Percentiles rank a stretch among this genome's conserved stretches.
Conservation (phyloP, 2,888 invertebrate species). For the Dicycla oo region DNA sequence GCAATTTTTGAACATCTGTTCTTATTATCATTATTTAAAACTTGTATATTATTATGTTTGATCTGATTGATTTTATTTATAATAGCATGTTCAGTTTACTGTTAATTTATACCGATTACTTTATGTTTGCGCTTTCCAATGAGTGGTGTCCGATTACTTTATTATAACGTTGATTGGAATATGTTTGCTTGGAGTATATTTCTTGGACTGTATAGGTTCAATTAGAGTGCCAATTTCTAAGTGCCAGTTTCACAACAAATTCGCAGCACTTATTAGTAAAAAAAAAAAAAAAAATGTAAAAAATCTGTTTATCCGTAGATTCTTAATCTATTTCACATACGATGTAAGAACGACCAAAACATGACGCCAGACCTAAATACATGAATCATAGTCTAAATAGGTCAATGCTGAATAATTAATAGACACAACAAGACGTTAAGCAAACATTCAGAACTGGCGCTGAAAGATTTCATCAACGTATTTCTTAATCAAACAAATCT, state of each 20-base stretch:
- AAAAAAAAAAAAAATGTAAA: too few relatives aligned
- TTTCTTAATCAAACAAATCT: conserved; percentile 10
- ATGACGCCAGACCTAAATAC: conserved; percentile 32
- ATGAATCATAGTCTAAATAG: conserved; percentile 51
- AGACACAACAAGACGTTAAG: conserved; percentile 32
- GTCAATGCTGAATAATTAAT: conserved; percentile 57
- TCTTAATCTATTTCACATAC: conserved; percentile 38
- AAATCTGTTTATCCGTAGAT: neutral
- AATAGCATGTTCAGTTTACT: conserved; percentile 42
- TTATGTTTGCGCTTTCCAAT: conserved; percentile 58
- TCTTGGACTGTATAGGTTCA: conserved; percentile 19
- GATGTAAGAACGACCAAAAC: conserved; percentile 1
- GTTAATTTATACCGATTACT: conserved; percentile 48
- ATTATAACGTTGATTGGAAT: conserved; percentile 50
- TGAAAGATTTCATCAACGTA: conserved; percentile 35
- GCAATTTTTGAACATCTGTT: conserved; percentile 77
- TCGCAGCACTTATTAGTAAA: neutral
- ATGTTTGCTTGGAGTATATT: conserved; percentile 31
- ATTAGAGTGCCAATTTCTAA: conserved; percentile 12
- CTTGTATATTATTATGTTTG: conserved; percentile 36
- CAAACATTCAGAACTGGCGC: conserved; percentile 13
- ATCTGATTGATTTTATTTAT: conserved; percentile 60
- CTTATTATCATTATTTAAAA: conserved; percentile 56
- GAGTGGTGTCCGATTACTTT: conserved; percentile 35
- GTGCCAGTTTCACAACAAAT: neutral